Evolutionary conservation across 2,797 vertebrate species (phyloP).

Genomic region (Netta rufina): DNA sequence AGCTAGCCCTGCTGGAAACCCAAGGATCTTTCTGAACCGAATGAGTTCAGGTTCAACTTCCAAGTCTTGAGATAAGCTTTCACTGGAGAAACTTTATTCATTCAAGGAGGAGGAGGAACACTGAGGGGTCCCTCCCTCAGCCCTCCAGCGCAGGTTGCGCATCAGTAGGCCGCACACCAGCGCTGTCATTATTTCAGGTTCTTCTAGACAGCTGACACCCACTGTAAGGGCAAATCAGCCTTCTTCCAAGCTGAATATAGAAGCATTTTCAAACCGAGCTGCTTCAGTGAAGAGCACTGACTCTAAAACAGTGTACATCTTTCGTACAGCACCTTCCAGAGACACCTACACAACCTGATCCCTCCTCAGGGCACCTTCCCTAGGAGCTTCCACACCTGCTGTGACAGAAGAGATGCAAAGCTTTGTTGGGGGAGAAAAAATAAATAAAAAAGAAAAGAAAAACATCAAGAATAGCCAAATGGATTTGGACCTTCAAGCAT

Average conservation of each 20-base stretch:
- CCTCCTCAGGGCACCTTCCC: neutral
- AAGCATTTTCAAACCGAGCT: neutral
- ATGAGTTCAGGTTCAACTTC: neutral
- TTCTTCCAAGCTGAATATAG: neutral
- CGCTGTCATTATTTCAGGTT: neutral
- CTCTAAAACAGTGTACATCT: neutral
- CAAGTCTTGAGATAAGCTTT: neutral
- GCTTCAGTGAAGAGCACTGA: neutral
- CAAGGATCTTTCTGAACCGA: constrained; percentile 6
- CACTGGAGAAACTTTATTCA: neutral
- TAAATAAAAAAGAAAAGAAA: neutral
- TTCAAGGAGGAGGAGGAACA: neutral
- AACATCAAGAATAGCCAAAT: neutral
- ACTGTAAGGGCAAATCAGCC: neutral
- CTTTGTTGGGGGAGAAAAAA: neutral
- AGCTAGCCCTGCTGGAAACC: neutral
- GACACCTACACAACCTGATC: fast-evolving
- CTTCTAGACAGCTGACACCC: neutral
- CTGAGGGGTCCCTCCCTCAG: neutral
- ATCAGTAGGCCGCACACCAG: neutral
- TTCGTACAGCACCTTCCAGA: neutral
- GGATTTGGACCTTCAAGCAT: neutral
- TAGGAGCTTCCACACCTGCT: neutral
- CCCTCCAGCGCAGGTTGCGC: fast-evolving
- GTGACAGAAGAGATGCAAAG: neutral